phyloP scores from a whole-genome alignment of 2,888 invertebrate genomes.

The Hedya salicella region DNA sequence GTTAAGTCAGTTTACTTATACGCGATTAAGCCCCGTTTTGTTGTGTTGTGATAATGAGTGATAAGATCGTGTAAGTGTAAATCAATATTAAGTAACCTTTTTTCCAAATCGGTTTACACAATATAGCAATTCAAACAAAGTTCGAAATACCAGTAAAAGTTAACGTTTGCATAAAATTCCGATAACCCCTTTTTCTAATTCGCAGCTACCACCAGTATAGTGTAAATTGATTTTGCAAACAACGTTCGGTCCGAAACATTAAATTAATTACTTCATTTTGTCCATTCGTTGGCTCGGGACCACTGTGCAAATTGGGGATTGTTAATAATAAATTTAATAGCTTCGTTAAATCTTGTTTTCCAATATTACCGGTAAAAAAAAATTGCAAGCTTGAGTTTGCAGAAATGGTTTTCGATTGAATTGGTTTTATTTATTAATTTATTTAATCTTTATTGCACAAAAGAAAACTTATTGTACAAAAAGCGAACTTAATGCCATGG shows the following conservation, averaged over 20 bases:
- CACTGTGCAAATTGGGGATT: slow-evolving; percentile 37
- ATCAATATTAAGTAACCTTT: no score
- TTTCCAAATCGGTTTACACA: no score
- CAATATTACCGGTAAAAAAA: slow-evolving; percentile 27
- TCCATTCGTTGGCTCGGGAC: slow-evolving; percentile 12
- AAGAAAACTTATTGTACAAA: no score
- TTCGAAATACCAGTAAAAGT: no score
- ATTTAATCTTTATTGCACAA: no score
- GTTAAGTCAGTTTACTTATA: no score
- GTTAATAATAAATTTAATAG: slow-evolving; percentile 38
- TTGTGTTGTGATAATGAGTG: no score
- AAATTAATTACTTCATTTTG: slow-evolving; percentile 41
- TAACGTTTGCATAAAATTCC: neutral
- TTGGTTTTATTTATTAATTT: neutral
- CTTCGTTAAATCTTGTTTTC: slow-evolving; percentile 22
- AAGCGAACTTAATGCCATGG: no score
- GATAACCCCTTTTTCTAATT: slow-evolving; percentile 1
- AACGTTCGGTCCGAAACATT: slow-evolving; percentile 24
- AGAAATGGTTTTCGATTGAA: slow-evolving; percentile 8
- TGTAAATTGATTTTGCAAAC: slow-evolving; percentile 37
- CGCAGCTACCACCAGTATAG: neutral
- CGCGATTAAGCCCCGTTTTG: no score
- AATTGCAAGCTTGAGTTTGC: slow-evolving; percentile 1
- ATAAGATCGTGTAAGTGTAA: no score
- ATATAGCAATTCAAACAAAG: no score